Evolutionary conservation across 2,113 vertebrate species (phyloP).

Genomic region (Bubo bubo): DNA sequence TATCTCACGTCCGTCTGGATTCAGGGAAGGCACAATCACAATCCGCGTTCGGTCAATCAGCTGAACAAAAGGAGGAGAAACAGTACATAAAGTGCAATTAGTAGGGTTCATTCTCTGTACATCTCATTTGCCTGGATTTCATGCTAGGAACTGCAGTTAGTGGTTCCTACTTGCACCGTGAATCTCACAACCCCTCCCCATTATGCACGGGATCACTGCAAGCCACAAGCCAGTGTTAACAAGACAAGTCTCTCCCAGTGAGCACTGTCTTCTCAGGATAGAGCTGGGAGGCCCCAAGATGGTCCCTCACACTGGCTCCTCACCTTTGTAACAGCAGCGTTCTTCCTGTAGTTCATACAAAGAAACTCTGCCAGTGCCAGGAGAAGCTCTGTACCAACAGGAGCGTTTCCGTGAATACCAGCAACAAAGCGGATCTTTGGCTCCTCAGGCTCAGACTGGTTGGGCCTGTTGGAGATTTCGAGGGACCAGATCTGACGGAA

Average conservation of each 20-base stretch:
- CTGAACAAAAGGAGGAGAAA: conserved; percentile 69
- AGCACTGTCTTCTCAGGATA: neutral
- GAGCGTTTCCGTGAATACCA: conserved; percentile 93
- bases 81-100: neutral
- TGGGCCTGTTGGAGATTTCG: conserved; percentile 94
- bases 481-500: conserved; percentile 90
- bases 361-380: conserved; percentile 91
- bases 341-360: conserved; percentile 95
- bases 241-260: neutral
- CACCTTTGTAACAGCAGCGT: conserved; percentile 88
- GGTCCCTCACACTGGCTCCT: neutral
- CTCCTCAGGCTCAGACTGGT: conserved; percentile 83
- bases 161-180: neutral
- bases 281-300: neutral
- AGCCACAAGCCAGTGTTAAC: neutral
- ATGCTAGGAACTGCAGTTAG: neutral
- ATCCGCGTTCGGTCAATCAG: conserved; percentile 92
- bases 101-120: neutral
- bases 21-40: conserved; percentile 92
- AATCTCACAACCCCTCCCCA: neutral
- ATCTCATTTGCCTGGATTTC: neutral
- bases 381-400: conserved; percentile 92
- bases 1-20: conserved; percentile 90
- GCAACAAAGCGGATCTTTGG: conserved; percentile 94
- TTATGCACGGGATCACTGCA: fast-evolving